Base-by-base conservation (phyloP, 2,888 invertebrate genomes). In the Parascotia fuliginaria region DNA sequence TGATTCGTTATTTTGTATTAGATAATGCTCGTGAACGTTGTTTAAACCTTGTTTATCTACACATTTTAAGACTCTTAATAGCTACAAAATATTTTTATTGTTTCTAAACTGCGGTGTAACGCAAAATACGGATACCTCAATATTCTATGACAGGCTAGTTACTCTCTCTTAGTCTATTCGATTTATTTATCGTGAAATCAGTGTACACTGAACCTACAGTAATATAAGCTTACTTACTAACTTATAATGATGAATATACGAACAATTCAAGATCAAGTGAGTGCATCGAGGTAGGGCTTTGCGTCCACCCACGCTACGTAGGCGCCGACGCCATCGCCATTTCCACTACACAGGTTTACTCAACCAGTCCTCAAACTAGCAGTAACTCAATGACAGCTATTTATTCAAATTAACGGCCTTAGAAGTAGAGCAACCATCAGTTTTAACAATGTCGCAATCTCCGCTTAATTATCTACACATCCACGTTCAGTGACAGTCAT, bases 351-450 rank as follows among this genome's bases (percentile, higher is more conserved):
- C 43, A 50, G 36, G 24, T 34, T 39, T 28, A 60, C 39, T 40
- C 54, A 60, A 56, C 70, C 66, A 66, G 67, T 66, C 64, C 40
- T 62, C 47, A 42, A 53, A 38, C 57, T 12, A 36, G 40, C 51
- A 34, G 51, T 44, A 73, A 70, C 70, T 75, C 72, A 63, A 73
- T 64, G 63, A 69, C 60, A 45, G 64, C 66, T 73, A 75, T 77
- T 78, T 80, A 81, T 84, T 81, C 66, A 78, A 79, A 79, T 83
- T 70, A 75, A 70, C 59, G 60, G 36, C 53, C 47, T 65, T 53
- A 55, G 60, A 75, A 70, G 60, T 74, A 60, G 70, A 73, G 72
- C 66, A 69, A 70, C 65, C 58, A 63, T 64, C 57, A 42, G 31
- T 39, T 12, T 33, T 42, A 12, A 55, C 57, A 60, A 57, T 59